Conservation (phyloP, 2,113 vertebrate species). For the Cichladusa arquata region DNA sequence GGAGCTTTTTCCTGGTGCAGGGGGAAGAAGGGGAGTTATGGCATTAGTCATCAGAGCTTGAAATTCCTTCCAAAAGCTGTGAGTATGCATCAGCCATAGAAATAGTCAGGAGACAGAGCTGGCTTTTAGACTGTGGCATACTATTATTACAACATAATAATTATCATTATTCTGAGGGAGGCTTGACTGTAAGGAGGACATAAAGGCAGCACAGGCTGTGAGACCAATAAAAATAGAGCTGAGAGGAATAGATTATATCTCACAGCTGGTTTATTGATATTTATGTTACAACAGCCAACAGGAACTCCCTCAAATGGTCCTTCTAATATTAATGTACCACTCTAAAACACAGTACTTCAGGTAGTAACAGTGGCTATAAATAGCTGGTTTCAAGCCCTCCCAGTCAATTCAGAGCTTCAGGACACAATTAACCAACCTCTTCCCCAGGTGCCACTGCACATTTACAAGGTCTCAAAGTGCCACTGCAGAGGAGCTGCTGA, state of each 20-base stretch:
- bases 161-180: conserved; percentile 29
- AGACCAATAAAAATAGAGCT: conserved; percentile 40
- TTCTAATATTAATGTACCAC: conserved; percentile 10
- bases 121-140: conserved; percentile 20
- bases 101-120: not conserved
- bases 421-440: not conserved
- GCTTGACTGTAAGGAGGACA: not conserved
- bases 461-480: not conserved
- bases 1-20: not conserved
- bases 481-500: conserved; percentile 16
- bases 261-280: conserved; percentile 41
- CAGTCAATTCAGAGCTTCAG: not conserved
- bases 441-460: not conserved
- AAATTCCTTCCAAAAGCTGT: conserved; percentile 19
- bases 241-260: not conserved
- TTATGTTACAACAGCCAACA: conserved; percentile 22
- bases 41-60: conserved; percentile 13
- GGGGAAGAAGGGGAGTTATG: not conserved
- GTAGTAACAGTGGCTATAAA: conserved; percentile 43
- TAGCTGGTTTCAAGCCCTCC: not conserved
- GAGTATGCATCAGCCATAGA: not conserved
- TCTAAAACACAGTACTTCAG: not conserved
- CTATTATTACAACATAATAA: conserved; percentile 31
- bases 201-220: not conserved
- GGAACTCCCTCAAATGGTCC: conserved; percentile 1